These are phyloP conservation scores for Drosophila stalkeri DNA, from an alignment of 2,888 invertebrate species.

Conservation along the genomic window DNA sequence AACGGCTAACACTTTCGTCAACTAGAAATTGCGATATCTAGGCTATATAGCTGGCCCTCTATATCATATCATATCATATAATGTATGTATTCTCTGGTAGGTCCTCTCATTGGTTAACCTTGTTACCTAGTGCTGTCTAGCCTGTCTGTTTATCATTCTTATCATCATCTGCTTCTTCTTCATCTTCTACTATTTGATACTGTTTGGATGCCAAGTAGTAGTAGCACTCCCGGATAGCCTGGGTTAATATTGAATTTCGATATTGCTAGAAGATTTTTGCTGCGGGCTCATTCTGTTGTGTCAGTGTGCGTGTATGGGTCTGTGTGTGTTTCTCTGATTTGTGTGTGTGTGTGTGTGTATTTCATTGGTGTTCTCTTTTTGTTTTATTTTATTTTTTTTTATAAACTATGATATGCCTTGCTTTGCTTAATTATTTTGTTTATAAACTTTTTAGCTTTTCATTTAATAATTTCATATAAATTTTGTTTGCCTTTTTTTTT, in stretches of 20 bases:
- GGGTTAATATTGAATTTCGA: conserved; percentile 32
- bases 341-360: conserved; percentile 25
- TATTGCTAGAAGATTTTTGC: conserved; percentile 27
- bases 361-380: conserved; percentile 22
- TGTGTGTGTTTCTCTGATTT: conserved; percentile 21
- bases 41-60: conserved; percentile 67
- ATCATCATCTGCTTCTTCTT: not conserved
- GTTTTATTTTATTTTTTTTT: conserved; percentile 84
- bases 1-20: conserved; percentile 50
- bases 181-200: not conserved
- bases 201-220: conserved; percentile 19
- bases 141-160: conserved; percentile 11
- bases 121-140: conserved; percentile 43
- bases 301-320: conserved; percentile 26
- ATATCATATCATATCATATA: conserved; percentile 52
- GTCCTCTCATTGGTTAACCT: conserved; percentile 32
- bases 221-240: conserved; percentile 22
- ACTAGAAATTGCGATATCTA: conserved; percentile 64
- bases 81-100: conserved; percentile 37
- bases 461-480: conserved; percentile 64
- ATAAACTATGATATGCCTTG: conserved; percentile 96
- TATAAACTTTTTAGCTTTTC: conserved; percentile 61
- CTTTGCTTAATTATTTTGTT: conserved; percentile 80
- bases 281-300: conserved; percentile 14
- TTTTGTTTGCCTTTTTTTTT: conserved; percentile 56